A percentile compares a stretch with the other conserved stretches of the same genome.
These are phyloP conservation scores for Leontocebus nigricollis DNA, from an alignment of 2,797 vertebrate genomes.

Conservation along the genomic window DNA sequence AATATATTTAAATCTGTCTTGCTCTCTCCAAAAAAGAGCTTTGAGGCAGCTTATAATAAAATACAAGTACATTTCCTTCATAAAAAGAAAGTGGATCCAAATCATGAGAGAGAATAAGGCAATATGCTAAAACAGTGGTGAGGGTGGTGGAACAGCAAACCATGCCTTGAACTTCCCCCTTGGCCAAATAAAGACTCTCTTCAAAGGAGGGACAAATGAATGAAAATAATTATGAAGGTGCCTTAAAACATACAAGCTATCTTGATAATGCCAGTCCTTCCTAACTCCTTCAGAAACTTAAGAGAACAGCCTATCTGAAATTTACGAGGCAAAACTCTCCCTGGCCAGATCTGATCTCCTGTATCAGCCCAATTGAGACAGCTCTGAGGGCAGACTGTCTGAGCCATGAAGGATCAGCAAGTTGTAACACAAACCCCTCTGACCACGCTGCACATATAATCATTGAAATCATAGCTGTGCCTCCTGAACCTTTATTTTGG, in stretches of 20 bases:
- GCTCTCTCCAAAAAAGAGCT: neutral
- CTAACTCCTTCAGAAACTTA: neutral
- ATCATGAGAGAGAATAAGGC: neutral
- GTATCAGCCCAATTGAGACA: neutral
- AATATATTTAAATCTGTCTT: neutral
- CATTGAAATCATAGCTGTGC: conserved; percentile 52
- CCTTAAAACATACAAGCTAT: neutral
- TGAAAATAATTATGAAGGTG: neutral
- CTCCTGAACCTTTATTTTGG: neutral
- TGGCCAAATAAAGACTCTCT: neutral
- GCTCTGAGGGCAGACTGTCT: neutral
- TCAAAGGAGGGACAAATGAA: neutral
- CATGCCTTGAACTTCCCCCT: neutral
- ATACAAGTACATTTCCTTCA: neutral
- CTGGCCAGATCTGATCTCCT: neutral
- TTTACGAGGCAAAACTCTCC: neutral
- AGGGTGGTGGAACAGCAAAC: neutral
- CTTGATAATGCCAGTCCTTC: neutral
- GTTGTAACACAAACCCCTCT: neutral
- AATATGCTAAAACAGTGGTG: neutral
- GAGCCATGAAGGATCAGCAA: conserved; percentile 14
- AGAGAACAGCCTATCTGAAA: neutral
- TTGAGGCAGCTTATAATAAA: neutral
- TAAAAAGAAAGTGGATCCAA: conserved; percentile 9
- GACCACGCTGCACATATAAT: conserved; percentile 23